A percentile compares a stretch with the other conserved stretches of the same genome.
Evolutionary conservation across 2,113 vertebrate species (phyloP).

Genomic region (Ceuthmochares aereus): DNA sequence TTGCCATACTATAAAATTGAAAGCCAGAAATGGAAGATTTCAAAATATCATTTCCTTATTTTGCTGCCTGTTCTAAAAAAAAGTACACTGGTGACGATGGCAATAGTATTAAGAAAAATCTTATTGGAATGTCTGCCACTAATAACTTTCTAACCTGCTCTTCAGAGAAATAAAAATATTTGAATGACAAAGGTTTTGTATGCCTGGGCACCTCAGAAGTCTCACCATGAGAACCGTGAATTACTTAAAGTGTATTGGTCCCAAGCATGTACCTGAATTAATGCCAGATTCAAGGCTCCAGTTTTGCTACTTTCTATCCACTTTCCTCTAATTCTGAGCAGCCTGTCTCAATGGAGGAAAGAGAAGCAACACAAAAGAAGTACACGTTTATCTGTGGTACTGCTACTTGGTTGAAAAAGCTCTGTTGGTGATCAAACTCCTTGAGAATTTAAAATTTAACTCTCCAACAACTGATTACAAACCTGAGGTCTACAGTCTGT

Average conservation of each 20-base stretch:
- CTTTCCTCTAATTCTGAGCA: neutral
- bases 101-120: neutral
- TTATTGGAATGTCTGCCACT: neutral
- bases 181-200: neutral
- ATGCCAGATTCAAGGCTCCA: neutral
- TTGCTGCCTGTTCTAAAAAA: neutral
- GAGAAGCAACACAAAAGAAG: neutral
- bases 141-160: neutral
- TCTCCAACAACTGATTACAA: neutral
- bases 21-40: neutral
- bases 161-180: neutral
- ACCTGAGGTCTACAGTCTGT: neutral
- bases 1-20: neutral
- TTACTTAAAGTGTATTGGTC: neutral
- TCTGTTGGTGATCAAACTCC: neutral
- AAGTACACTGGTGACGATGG: neutral
- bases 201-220: neutral
- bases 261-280: neutral
- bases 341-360: neutral
- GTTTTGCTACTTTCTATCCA: neutral
- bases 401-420: neutral
- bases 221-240: neutral
- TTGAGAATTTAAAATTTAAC: neutral
- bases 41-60: neutral
- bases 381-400: neutral